A percentile compares a stretch with the other conserved stretches of the same genome.
Evolutionary conservation across 2,113 vertebrate genomes (phyloP).

Genomic region (Odocoileus hemionus): DNA sequence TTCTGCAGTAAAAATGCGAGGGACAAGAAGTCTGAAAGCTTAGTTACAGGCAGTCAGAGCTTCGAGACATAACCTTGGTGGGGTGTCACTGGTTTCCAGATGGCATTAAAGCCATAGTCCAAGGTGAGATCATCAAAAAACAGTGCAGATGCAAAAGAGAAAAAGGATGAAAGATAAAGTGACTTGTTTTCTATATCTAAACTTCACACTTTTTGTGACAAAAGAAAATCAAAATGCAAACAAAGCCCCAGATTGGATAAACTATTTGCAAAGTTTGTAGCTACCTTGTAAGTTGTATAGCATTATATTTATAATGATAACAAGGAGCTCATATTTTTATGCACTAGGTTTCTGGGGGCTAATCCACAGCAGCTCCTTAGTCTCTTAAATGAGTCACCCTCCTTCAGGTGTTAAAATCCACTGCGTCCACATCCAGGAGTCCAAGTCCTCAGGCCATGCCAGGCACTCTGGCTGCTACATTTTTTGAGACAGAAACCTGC

Average conservation of each 20-base stretch:
- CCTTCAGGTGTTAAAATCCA: neutral
- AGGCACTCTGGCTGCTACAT: too few relatives aligned
- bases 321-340: neutral
- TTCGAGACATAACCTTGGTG: rapidly evolving
- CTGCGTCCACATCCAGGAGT: neutral
- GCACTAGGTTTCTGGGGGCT: neutral
- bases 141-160: rapidly evolving
- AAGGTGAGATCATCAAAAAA: too few relatives aligned
- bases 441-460: neutral
- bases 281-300: neutral
- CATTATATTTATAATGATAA: rapidly evolving
- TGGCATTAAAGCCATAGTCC: neutral
- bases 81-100: rapidly evolving
- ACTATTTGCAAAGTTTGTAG: neutral
- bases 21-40: neutral
- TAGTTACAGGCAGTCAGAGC: rapidly evolving
- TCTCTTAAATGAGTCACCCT: neutral
- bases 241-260: too few relatives aligned
- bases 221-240: neutral
- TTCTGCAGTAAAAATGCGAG: neutral
- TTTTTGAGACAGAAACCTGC: neutral
- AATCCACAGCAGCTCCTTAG: neutral
- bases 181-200: rapidly evolving
- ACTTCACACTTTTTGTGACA: neutral
- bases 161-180: rapidly evolving